Base-by-base conservation (phyloP, 2,888 invertebrate genomes). In the Cremastobaeus sp. region DNA sequence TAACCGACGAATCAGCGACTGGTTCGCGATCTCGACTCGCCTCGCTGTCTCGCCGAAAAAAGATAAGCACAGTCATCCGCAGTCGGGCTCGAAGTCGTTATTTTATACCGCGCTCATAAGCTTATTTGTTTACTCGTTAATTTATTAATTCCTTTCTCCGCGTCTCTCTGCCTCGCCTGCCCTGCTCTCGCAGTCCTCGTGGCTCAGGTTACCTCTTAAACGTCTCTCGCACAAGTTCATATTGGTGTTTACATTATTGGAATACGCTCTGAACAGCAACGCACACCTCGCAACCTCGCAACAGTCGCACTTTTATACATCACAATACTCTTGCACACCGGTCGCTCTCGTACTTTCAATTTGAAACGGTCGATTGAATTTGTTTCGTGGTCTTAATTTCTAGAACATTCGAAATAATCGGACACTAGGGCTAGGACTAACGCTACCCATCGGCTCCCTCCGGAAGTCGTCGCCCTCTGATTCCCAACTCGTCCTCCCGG, bases 191-290 rank as follows among this genome's bases (percentile, higher is more conserved):
- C n/a, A n/a, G n/a, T n/a, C n/a, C n/a, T n/a, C n/a, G n/a, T 30
- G 28, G 35, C 47, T 32, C 15, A 39, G n/a, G 12, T 50, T 47
- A 25, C 41, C 15, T 48, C 47, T 32, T 69, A 39, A 54, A 60
- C 59, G 39, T 60, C 60, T 30, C 39, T 52, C 25, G 62, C 62
- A 30, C 45, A 64, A 28, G 21, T 80, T 79, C 45, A 74, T 76
- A 78, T 83, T 83, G 84, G 82, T 84, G 83, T 84, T 83, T 81
- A 77, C 82, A 81, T 83, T 82, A 82, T 82, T 84, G 82, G 81
- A 83, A 83, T n/a, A 83, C 82, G 81, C 82, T 81, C 78, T 66
- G 52, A 59, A 65, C 55, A 70, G 76, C 76, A 76, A 76, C 77
- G 70, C 74, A 75, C 75, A n/a, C n/a, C n/a, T n/a, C n/a, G n/a